Evolutionary conservation across 2,113 vertebrate species (phyloP).

Genomic region (Python bivittatus): DNA sequence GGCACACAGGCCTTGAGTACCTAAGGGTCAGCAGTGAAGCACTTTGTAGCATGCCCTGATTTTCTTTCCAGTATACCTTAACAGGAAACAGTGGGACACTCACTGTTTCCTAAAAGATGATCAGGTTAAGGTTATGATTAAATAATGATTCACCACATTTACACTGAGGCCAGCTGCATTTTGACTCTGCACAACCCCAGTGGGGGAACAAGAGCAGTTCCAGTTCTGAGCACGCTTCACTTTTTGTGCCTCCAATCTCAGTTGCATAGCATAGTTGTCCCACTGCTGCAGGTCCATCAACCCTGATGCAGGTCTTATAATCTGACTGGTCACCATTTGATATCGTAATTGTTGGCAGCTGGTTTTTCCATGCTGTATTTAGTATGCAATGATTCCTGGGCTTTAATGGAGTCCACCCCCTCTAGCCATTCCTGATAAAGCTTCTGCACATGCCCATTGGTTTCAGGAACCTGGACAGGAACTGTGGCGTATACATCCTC

Average conservation of each 20-base stretch:
- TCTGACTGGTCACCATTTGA: conserved; percentile 72
- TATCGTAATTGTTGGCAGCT: conserved; percentile 64
- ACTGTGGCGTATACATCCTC: conserved; percentile 84
- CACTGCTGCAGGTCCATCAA: conserved; percentile 32
- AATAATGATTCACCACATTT: conserved; percentile 3
- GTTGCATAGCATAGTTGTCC: conserved; percentile 52
- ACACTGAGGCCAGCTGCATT: background rate
- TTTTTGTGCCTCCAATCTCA: conserved; percentile 25
- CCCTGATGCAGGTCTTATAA: conserved; percentile 13
- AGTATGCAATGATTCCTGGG: conserved; percentile 80
- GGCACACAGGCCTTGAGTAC: background rate
- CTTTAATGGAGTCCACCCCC: conserved; percentile 80
- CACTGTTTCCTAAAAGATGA: conserved; percentile 18
- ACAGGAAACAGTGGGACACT: background rate
- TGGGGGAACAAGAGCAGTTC: conserved; percentile 30
- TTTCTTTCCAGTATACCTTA: background rate
- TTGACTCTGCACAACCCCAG: background rate
- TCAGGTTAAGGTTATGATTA: background rate
- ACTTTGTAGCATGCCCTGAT: background rate
- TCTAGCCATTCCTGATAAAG: conserved; percentile 92
- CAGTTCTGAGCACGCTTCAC: background rate
- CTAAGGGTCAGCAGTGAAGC: background rate
- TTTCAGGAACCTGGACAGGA: conserved; percentile 81
- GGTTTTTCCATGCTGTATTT: conserved; percentile 68
- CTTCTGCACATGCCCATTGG: conserved; percentile 75